Conservation (phyloP, 2,797 vertebrate genomes). For the Mycteria americana region DNA sequence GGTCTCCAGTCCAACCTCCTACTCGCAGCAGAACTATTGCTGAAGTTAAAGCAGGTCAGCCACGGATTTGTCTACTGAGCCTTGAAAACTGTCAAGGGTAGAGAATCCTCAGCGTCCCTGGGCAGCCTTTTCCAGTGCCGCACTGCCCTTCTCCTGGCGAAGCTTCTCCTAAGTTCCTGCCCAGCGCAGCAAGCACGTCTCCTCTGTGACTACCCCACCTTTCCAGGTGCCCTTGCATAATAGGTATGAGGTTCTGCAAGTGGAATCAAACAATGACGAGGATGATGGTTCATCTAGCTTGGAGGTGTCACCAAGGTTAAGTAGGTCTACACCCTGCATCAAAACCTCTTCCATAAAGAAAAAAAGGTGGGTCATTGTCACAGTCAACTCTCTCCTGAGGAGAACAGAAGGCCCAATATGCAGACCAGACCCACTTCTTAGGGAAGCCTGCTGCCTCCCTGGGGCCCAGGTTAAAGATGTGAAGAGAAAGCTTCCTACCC, state of each 20-base stretch:
- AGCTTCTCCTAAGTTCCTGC: not conserved
- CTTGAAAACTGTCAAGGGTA: not conserved
- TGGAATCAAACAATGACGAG: not conserved
- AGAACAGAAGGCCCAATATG: not conserved
- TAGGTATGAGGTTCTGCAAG: not conserved
- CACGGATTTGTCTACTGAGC: rapidly evolving
- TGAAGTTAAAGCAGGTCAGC: not conserved
- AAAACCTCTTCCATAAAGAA: not conserved
- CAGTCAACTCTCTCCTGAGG: not conserved
- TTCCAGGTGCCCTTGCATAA: not conserved
- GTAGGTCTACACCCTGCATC: not conserved
- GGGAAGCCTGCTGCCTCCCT: not conserved
- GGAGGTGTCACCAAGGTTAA: not conserved
- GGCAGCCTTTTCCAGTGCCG: not conserved
- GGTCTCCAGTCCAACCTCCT: not conserved
- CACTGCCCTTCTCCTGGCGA: not conserved
- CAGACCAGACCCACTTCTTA: too few relatives aligned
- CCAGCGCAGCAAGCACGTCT: rapidly evolving
- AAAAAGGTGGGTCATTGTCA: not conserved
- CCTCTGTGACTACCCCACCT: not conserved
- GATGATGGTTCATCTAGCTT: not conserved
- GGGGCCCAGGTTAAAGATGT: not conserved
- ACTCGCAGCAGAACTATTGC: not conserved
- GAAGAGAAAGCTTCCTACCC: not conserved
- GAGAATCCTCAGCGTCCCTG: not conserved